phyloP scores from a whole-genome alignment of 1,140 invertebrate species.

The Caenorhabditis latens region DNA sequence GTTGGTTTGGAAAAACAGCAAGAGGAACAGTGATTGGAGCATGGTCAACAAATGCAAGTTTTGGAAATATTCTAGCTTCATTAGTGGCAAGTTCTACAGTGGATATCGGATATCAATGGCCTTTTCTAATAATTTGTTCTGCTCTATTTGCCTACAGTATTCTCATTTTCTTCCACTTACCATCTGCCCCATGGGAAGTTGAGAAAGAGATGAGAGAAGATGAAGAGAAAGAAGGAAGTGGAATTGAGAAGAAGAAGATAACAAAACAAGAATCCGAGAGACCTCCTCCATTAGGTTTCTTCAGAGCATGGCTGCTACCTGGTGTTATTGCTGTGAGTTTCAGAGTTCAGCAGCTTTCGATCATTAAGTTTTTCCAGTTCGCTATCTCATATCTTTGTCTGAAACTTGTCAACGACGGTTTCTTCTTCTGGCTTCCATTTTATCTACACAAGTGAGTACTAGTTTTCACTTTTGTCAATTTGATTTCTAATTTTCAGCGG shows the following conservation, averaged over 20 bases:
- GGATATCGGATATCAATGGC: constrained; percentile 79
- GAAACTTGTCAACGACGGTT: constrained; percentile 81
- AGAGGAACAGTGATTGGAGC: constrained; percentile 79
- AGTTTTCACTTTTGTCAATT: neutral
- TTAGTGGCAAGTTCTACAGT: constrained; percentile 79
- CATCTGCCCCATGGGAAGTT: constrained; percentile 78
- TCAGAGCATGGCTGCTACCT: constrained; percentile 78
- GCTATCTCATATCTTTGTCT: constrained; percentile 80
- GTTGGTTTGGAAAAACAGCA: constrained; percentile 79
- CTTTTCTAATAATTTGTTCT: constrained; percentile 79
- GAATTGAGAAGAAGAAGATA: neutral
- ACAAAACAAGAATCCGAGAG: neutral
- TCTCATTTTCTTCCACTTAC: constrained; percentile 78
- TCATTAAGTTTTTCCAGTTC: constrained; percentile 76
- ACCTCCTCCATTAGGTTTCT: constrained; percentile 72
- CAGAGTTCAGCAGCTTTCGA: neutral
- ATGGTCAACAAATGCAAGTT: constrained; percentile 80
- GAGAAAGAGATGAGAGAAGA: constrained; percentile 31
- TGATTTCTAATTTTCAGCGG: constrained; percentile 15
- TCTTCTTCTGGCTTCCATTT: constrained; percentile 81
- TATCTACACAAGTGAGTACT: constrained; percentile 74
- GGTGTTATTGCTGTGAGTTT: constrained; percentile 79
- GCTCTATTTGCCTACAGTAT: constrained; percentile 78
- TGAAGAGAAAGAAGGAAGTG: neutral
- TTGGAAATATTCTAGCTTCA: constrained; percentile 80